These are phyloP conservation scores for Polymixis flavicincta DNA, from an alignment of 2,888 invertebrate genomes.

Conservation along the genomic window DNA sequence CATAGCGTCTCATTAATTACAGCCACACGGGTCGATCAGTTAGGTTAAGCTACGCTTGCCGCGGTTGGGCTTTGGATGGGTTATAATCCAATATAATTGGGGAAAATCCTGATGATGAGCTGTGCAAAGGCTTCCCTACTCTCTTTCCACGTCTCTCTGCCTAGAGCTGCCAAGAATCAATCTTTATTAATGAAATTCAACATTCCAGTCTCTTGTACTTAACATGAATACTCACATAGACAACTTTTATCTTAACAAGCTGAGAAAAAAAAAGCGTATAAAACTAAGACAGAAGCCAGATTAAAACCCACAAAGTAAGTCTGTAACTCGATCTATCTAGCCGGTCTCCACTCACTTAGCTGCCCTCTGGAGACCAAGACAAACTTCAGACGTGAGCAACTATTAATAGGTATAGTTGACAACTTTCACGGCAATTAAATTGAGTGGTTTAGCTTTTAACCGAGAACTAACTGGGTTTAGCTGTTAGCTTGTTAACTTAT, in stretches of 20 bases:
- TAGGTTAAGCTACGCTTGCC: too few relatives aligned
- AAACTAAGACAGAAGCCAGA: slow-evolving; percentile 20
- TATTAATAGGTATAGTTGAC: slow-evolving; percentile 50
- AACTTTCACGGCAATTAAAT: slow-evolving; percentile 40
- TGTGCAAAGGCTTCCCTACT: too few relatives aligned
- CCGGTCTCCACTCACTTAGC: slow-evolving; percentile 24
- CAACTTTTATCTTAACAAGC: background rate
- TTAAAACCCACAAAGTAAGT: slow-evolving; percentile 28
- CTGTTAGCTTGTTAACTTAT: slow-evolving; percentile 20
- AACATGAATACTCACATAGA: background rate
- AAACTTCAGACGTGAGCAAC: slow-evolving; percentile 39
- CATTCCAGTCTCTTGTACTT: too few relatives aligned
- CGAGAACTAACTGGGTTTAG: slow-evolving; percentile 9
- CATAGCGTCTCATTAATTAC: too few relatives aligned
- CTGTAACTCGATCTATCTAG: slow-evolving; percentile 32
- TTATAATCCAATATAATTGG: too few relatives aligned
- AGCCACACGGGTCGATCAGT: too few relatives aligned
- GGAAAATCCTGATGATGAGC: too few relatives aligned
- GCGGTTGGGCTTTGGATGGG: too few relatives aligned
- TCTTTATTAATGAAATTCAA: too few relatives aligned
- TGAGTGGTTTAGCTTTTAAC: slow-evolving; percentile 50
- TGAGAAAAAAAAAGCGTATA: background rate
- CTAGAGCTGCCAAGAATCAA: too few relatives aligned
- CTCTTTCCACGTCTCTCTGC: too few relatives aligned
- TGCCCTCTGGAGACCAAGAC: slow-evolving; percentile 31